These are phyloP conservation scores for Cephus pygmeus DNA, from an alignment of 2,888 invertebrate species.

Conservation along the genomic window DNA sequence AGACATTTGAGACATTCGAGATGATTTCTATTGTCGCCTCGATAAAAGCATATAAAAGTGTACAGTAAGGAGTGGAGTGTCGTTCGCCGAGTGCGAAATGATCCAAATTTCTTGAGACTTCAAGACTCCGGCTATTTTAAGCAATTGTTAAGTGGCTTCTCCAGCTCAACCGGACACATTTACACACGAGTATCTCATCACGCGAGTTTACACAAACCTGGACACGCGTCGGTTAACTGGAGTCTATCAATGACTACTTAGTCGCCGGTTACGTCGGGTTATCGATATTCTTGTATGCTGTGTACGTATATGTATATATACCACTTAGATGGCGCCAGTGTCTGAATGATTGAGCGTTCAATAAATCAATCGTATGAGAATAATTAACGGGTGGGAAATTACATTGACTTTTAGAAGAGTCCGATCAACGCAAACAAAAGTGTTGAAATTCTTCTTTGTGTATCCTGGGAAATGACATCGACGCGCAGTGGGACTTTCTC, in stretches of 20 bases:
- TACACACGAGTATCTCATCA: constrained; percentile 35
- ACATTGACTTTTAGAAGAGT: neutral
- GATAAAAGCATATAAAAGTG: neutral
- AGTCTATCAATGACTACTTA: neutral
- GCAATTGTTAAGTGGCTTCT: constrained; percentile 48
- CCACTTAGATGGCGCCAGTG: neutral
- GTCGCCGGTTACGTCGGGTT: neutral
- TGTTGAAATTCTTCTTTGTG: neutral
- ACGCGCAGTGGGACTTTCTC: neutral
- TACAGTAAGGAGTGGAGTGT: neutral
- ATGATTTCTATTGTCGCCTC: neutral
- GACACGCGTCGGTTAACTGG: neutral
- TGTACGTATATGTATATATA: neutral
- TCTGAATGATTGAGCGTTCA: neutral
- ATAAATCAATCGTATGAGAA: neutral
- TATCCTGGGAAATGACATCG: neutral
- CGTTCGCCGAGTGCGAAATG: neutral
- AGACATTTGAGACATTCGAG: neutral
- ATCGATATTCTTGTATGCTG: neutral
- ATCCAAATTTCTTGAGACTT: neutral
- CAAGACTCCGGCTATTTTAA: constrained; percentile 43
- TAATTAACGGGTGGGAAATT: neutral
- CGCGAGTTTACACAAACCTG: constrained; percentile 17
- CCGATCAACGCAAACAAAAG: neutral
- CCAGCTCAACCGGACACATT: constrained; percentile 30